A percentile compares a stretch with the other conserved stretches of the same genome.
phyloP scores from a whole-genome alignment of 2,797 vertebrate genomes.

The Ataeniobius toweri region DNA sequence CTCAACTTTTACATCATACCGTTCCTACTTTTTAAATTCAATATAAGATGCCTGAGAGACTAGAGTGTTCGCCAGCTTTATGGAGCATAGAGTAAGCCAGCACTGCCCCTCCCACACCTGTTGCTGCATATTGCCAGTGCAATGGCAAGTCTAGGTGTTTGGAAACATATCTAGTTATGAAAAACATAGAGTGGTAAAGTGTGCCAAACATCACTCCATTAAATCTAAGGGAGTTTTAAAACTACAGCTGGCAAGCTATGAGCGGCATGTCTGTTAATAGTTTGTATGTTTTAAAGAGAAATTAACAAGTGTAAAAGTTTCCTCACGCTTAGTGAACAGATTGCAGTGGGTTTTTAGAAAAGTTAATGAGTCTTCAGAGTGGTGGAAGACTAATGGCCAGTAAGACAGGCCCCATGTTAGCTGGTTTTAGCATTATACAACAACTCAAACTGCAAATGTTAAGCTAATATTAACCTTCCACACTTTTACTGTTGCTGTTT shows the following conservation, averaged over 20 bases:
- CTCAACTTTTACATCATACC: background rate
- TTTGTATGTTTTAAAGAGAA: background rate
- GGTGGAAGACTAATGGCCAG: background rate
- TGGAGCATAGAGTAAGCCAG: background rate
- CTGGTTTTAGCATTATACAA: background rate
- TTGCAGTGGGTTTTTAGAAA: background rate
- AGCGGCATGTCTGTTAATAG: background rate
- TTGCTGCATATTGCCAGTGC: background rate
- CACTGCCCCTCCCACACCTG: background rate
- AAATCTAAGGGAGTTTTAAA: background rate
- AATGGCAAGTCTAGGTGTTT: background rate
- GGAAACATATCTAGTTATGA: background rate
- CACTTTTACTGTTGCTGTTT: background rate
- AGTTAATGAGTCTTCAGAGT: background rate
- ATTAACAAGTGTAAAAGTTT: background rate
- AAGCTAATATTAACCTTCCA: background rate
- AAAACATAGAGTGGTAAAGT: background rate
- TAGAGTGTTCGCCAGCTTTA: too few relatives aligned
- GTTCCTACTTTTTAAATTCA: background rate
- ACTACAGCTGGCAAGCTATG: background rate
- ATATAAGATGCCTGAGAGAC: background rate
- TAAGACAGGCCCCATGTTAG: background rate
- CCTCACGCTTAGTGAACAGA: background rate
- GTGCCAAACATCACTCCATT: background rate
- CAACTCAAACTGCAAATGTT: background rate